These are phyloP conservation scores for Onychostruthus taczanowskii DNA, from an alignment of 2,113 vertebrate species.

Conservation along the genomic window DNA sequence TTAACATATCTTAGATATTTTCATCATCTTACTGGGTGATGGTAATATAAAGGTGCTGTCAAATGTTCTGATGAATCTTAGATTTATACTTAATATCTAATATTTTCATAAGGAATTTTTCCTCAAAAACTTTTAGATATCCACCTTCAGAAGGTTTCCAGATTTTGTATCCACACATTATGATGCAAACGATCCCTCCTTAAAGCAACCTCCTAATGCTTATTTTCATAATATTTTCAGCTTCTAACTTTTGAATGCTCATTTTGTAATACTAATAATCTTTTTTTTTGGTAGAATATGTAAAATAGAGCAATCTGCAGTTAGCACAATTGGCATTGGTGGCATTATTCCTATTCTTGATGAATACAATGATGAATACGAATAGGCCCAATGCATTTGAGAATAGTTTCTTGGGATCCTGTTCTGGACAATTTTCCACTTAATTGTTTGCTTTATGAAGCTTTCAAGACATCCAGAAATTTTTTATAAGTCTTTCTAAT, in stretches of 20 bases:
- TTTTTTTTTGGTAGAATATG: slow-evolving; percentile 18
- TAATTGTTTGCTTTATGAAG: slow-evolving; percentile 28
- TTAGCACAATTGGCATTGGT: neutral
- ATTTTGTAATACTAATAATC: slow-evolving; percentile 29
- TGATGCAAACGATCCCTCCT: neutral
- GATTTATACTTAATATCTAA: neutral
- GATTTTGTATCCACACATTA: slow-evolving; percentile 1
- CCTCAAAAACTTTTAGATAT: neutral
- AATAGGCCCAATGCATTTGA: neutral
- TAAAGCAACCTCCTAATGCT: neutral
- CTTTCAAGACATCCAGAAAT: neutral
- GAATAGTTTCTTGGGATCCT: neutral
- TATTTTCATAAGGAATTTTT: slow-evolving; percentile 5
- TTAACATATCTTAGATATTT: neutral
- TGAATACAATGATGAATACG: slow-evolving; percentile 6
- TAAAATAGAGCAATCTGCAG: slow-evolving; percentile 23
- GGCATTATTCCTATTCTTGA: neutral
- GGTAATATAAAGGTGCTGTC: neutral
- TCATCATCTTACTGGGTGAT: neutral
- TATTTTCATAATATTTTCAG: slow-evolving; percentile 27
- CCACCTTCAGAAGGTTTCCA: neutral
- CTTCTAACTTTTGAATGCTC: slow-evolving; percentile 7
- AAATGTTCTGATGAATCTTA: slow-evolving; percentile 7
- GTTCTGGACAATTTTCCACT: slow-evolving; percentile 31
- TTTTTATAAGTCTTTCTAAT: slow-evolving; percentile 1